Evolutionary conservation across 2,797 vertebrate genomes (phyloP), one percentile per base, ranked within the genome.

Genomic region (Acanthopagrus latus): DNA sequence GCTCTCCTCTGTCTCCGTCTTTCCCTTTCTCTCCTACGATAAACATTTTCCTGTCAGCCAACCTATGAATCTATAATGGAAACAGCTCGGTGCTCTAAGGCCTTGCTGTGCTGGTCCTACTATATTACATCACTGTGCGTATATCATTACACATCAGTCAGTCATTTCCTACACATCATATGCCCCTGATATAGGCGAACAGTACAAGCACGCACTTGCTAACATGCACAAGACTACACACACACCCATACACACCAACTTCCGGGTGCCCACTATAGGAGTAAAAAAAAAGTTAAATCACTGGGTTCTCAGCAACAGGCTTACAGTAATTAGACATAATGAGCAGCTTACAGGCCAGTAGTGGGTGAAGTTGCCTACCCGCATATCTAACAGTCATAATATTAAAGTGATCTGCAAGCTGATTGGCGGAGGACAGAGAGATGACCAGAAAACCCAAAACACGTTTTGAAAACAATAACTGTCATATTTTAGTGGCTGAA

Each of bases 61-160:
- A 20, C 43, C 79, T 43, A 59, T 74, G 67, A 78, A 78, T 38
- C 66, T 78, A 76, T 83, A 54, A 80, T 64, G 54, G 74, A 60
- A 77, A 59, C 54, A 44, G 57, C 64, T 62, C 12, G 3, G 23
- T 3, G 44, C 69, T 64, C 58, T 78, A 44, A 18, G 27, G n/a
- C 54, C 48, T 65, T 9, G 8, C 47, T 33, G 54, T n/a, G 57
- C 76, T 58, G 72, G 71, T 43, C 1, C n/a, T 58, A 70, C 68
- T 14, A 71, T 65, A 65, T 65, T 25, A 55, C 20, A 65, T 71
- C 7, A 48, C 38, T 70, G 18, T 38, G 7, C 38, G 38, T 38
- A 41, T 64, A 77, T 74, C 18, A 29, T 67, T 64, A 60, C 57
- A 13, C 60, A 62, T 58, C 63, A 68, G 57, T n/a, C 58, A 52